Conservation (phyloP, 2,888 invertebrate genomes). For the Drosophila siamana region DNA sequence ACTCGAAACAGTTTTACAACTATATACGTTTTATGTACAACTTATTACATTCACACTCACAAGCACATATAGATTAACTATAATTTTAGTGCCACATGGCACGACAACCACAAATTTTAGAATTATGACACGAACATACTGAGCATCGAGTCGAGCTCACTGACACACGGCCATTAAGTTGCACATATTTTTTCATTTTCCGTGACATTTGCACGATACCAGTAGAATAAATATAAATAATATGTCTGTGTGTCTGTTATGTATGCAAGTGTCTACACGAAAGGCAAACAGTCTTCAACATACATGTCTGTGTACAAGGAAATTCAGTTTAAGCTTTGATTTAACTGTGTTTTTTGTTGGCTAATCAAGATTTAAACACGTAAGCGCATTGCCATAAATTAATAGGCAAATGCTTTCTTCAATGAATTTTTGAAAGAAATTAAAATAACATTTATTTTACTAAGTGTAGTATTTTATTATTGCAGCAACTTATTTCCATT, state of each 20-base stretch:
- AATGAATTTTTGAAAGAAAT: too few species aligned
- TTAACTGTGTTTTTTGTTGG: background rate
- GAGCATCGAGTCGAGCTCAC: slow-evolving; percentile 24
- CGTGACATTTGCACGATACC: slow-evolving; percentile 45
- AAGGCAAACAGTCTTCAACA: slow-evolving; percentile 16
- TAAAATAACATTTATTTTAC: too few species aligned
- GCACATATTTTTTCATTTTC: slow-evolving; percentile 53
- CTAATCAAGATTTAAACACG: background rate
- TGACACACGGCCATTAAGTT: slow-evolving; percentile 48
- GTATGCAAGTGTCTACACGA: background rate
- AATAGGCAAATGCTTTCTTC: too few species aligned
- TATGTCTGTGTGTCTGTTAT: background rate
- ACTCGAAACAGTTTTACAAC: slow-evolving; percentile 17
- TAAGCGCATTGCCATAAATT: too few species aligned
- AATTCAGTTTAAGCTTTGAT: slow-evolving; percentile 2
- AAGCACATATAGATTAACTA: slow-evolving; percentile 33
- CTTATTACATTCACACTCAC: slow-evolving; percentile 13
- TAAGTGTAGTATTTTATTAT: too few species aligned
- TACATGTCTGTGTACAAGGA: background rate
- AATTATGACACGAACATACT: slow-evolving; percentile 67
- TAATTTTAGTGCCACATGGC: slow-evolving; percentile 57
- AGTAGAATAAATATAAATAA: slow-evolving; percentile 42
- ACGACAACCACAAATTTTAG: slow-evolving; percentile 71
- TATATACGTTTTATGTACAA: slow-evolving; percentile 10
- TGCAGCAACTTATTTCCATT: background rate